Conservation (phyloP, 1,140 invertebrate genomes). For the Sycobia sp. region DNA sequence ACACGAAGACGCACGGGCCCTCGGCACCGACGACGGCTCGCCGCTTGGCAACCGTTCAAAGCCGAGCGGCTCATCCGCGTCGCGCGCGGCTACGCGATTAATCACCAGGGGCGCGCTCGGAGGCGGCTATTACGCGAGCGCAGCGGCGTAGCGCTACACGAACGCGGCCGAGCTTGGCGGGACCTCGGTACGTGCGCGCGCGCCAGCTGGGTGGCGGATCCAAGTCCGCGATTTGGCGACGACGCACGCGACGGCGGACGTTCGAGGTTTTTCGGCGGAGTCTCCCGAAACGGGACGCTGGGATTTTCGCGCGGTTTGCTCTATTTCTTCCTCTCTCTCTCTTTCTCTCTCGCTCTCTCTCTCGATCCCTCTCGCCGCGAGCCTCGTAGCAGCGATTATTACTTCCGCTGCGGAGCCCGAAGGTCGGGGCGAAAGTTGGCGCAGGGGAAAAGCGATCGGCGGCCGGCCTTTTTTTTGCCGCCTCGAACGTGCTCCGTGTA, state of each 20-base stretch:
- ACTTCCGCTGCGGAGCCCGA: slow-evolving; percentile 8
- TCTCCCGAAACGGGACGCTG: neutral
- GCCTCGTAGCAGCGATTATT: slow-evolving; percentile 15
- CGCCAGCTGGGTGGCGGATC: neutral
- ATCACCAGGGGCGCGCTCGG: neutral
- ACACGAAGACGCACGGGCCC: too few species aligned
- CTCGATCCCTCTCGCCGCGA: too few species aligned
- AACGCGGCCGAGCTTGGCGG: neutral
- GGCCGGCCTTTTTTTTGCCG: slow-evolving; percentile 14
- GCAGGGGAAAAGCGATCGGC: slow-evolving; percentile 30
- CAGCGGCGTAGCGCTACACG: too few species aligned
- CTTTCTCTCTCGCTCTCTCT: too few species aligned
- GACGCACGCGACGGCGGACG: neutral
- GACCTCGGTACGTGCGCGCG: neutral
- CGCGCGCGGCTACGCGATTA: slow-evolving; percentile 6
- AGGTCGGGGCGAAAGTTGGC: slow-evolving; percentile 4
- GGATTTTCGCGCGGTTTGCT: too few species aligned
- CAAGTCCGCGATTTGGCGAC: neutral
- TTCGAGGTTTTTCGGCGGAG: slow-evolving; percentile 4
- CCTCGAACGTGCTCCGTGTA: slow-evolving; percentile 25
- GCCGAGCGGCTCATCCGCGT: too few species aligned
- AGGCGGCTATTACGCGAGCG: neutral
- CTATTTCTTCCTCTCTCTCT: too few species aligned
- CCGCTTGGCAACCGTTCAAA: slow-evolving; percentile 7
- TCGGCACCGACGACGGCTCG: too few species aligned